Conservation (phyloP, 2,797 vertebrate genomes). For the Premnoplex brunnescens region DNA sequence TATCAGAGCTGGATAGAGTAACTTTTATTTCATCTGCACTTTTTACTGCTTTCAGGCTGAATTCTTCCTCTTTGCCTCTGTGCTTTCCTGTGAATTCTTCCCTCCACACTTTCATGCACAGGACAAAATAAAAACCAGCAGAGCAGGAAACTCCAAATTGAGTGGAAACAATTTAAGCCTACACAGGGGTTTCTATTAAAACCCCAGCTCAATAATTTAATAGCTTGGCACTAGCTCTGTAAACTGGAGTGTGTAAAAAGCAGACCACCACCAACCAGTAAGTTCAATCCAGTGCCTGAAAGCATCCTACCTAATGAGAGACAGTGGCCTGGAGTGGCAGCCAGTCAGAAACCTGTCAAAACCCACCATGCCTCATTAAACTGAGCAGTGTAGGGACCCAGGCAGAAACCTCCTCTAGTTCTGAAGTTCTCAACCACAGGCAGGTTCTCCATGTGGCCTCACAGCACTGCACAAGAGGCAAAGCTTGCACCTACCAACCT, state of each 20-base stretch:
- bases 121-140: conserved; percentile 21
- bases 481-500: neutral
- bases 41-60: neutral
- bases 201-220: neutral
- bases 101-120: neutral
- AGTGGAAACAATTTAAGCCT: conserved; percentile 37
- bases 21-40: neutral
- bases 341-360: neutral
- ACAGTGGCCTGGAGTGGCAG: neutral
- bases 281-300: conserved; percentile 5
- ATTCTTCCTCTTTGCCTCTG: neutral
- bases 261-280: neutral
- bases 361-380: neutral
- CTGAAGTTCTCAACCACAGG: neutral
- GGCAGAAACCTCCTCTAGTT: neutral
- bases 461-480: neutral
- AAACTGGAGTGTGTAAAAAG: conserved; percentile 16
- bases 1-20: neutral
- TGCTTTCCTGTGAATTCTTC: conserved; percentile 27
- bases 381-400: rapidly evolving
- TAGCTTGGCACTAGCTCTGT: neutral
- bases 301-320: neutral
- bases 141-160: conserved; percentile 43
- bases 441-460: neutral
- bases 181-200: conserved; percentile 48